phyloP scores from a whole-genome alignment of 2,888 invertebrate species.

The Drosophila paramelanica region DNA sequence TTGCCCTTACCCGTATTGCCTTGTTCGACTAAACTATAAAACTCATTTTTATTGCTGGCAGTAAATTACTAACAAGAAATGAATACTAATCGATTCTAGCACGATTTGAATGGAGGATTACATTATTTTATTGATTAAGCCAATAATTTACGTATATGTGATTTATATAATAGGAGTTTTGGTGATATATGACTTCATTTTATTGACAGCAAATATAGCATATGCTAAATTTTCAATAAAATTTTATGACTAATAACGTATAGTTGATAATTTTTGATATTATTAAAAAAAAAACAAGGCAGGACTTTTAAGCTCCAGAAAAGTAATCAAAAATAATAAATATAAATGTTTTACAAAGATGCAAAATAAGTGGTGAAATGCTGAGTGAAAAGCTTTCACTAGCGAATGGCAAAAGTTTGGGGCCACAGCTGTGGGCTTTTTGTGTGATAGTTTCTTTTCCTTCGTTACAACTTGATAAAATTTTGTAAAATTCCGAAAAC shows the following conservation, averaged over 20 bases:
- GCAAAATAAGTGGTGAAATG: slow-evolving; percentile 2
- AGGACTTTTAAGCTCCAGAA: background rate
- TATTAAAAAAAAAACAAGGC: background rate
- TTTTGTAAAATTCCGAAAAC: slow-evolving; percentile 1
- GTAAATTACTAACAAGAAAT: background rate
- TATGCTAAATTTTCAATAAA: no score
- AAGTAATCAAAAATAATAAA: slow-evolving; percentile 1
- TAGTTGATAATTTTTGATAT: no score
- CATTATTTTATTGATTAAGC: background rate
- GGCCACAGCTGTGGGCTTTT: slow-evolving; percentile 17
- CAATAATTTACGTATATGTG: background rate
- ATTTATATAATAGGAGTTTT: background rate
- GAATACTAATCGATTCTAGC: background rate
- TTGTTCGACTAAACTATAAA: background rate
- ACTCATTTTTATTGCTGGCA: background rate
- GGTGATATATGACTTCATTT: slow-evolving; percentile 7
- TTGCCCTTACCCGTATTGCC: background rate
- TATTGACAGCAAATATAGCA: background rate
- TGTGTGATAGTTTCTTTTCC: background rate
- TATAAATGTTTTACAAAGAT: background rate
- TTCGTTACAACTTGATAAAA: background rate
- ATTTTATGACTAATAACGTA: no score
- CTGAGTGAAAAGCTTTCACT: slow-evolving; percentile 2
- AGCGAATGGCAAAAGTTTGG: slow-evolving; percentile 6
- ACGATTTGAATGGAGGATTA: background rate